Evolutionary conservation across 1,140 invertebrate genomes (phyloP).

Genomic region (Caenorhabditis briggsae): DNA sequence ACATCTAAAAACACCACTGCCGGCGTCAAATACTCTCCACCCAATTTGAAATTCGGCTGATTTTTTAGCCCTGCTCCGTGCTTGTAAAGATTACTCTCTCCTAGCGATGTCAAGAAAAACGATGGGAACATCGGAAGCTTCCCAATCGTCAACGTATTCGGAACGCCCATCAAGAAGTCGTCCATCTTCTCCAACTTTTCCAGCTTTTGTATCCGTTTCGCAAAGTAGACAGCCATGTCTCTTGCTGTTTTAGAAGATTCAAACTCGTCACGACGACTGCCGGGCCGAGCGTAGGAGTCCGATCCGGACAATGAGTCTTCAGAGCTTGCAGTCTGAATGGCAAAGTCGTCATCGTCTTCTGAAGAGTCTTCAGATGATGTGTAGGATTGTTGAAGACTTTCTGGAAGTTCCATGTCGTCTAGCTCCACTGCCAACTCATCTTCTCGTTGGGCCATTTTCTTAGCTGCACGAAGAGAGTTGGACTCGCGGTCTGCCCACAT

Average conservation of each 20-base stretch:
- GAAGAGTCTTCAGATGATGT: too few relatives aligned
- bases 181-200: background rate
- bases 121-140: constrained; percentile 89
- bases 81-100: constrained; percentile 90
- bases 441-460: constrained; percentile 23
- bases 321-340: background rate
- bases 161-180: background rate
- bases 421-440: constrained; percentile 1
- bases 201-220: background rate
- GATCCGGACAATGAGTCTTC: background rate
- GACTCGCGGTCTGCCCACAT: background rate
- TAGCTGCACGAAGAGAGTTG: constrained; percentile 56
- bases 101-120: constrained; percentile 91
- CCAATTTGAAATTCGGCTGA: constrained; percentile 86
- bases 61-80: constrained; percentile 85
- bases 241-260: background rate
- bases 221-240: background rate
- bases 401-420: constrained; percentile 57
- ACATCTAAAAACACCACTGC: constrained; percentile 90
- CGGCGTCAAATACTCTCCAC: constrained; percentile 91
- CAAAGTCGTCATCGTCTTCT: background rate
- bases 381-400: background rate
- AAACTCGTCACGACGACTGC: background rate
- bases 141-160: constrained; percentile 8
- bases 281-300: background rate